These are phyloP conservation scores for Scaptomyza pallida DNA, from an alignment of 1,140 invertebrate genomes.

Conservation along the genomic window DNA sequence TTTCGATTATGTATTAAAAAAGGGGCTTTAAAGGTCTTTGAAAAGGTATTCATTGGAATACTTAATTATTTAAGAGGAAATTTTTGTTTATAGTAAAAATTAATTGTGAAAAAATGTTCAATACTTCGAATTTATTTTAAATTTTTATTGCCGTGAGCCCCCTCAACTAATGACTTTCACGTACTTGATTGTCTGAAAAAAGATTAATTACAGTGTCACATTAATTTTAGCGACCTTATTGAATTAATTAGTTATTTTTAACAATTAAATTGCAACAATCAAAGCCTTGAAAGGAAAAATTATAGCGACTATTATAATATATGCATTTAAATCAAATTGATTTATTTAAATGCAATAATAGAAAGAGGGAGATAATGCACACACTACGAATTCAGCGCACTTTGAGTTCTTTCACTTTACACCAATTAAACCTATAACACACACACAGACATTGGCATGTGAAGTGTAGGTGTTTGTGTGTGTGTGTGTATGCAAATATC, in stretches of 20 bases:
- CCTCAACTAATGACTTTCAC: background rate
- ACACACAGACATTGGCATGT: background rate
- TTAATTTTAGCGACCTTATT: slow-evolving; percentile 63
- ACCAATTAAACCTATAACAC: slow-evolving; percentile 54
- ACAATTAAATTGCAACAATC: slow-evolving; percentile 42
- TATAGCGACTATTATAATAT: background rate
- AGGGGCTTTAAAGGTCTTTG: no score
- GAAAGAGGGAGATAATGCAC: slow-evolving; percentile 13
- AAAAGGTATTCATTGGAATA: no score
- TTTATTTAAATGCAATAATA: slow-evolving; percentile 70
- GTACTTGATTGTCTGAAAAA: background rate
- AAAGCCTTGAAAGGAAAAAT: slow-evolving; percentile 15
- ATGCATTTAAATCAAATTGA: slow-evolving; percentile 2
- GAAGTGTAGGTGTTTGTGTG: slow-evolving; percentile 4
- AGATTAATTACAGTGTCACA: slow-evolving; percentile 28
- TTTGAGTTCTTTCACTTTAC: slow-evolving; percentile 57
- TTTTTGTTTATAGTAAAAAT: no score
- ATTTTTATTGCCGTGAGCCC: no score
- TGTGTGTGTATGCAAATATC: slow-evolving; percentile 64
- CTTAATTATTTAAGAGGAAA: no score
- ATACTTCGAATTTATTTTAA: no score
- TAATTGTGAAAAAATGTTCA: no score
- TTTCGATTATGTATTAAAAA: no score
- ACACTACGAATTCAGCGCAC: slow-evolving; percentile 25
- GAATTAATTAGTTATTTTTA: slow-evolving; percentile 77